Evolutionary conservation across 2,888 invertebrate species (phyloP).

Genomic region (Microplitis manilae): DNA sequence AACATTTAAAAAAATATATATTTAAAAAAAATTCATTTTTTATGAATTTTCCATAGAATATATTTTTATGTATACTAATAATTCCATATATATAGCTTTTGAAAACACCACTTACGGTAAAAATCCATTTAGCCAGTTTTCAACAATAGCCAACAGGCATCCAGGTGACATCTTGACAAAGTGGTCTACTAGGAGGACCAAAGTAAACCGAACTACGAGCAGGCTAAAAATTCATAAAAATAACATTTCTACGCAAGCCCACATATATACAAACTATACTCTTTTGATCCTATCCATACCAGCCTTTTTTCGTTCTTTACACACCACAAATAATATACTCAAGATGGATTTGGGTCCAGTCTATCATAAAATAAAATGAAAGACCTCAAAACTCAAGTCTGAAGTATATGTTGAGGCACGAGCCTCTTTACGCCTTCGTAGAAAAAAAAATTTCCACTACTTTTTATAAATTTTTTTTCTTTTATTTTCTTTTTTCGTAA

Average conservation of each 20-base stretch:
- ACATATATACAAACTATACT: background rate
- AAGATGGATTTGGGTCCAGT: background rate
- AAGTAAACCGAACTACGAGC: constrained; percentile 19
- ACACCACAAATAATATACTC: background rate
- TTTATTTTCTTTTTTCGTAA: constrained; percentile 33
- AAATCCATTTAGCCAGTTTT: constrained; percentile 7
- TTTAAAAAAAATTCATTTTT: background rate
- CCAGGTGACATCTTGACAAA: constrained; percentile 67
- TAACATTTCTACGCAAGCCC: constrained; percentile 13
- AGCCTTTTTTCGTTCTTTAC: background rate
- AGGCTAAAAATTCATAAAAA: constrained; percentile 16
- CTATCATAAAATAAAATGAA: background rate
- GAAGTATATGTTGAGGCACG: constrained; percentile 55
- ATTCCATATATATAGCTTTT: constrained; percentile 7
- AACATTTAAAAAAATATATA: background rate
- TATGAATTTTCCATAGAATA: background rate
- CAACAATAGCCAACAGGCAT: constrained; percentile 32
- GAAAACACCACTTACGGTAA: constrained; percentile 17
- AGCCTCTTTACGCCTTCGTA: constrained; percentile 65
- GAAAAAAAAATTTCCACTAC: constrained; percentile 50
- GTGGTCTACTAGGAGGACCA: constrained; percentile 56
- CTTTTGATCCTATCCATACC: background rate
- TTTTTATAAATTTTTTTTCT: constrained; percentile 10
- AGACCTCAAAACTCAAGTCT: background rate
- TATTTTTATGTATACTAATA: constrained; percentile 29